phyloP scores from a whole-genome alignment of 2,888 invertebrate species.

The Leptinotarsa tumamoca region DNA sequence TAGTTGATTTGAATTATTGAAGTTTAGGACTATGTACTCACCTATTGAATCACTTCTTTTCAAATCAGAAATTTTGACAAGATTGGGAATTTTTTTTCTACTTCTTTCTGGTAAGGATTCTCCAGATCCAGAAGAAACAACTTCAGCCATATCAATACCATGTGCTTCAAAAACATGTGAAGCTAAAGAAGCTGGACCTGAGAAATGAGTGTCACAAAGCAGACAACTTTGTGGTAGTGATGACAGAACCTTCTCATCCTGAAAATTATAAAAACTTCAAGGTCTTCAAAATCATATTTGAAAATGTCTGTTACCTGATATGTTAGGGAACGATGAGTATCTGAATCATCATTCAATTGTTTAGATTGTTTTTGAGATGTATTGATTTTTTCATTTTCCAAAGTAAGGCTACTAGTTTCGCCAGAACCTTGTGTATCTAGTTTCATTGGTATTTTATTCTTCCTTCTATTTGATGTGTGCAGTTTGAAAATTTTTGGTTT shows the following conservation, averaged over 20 bases:
- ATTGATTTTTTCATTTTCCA: conserved; percentile 12
- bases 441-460: conserved; percentile 64
- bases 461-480: conserved; percentile 60
- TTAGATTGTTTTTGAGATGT: not conserved
- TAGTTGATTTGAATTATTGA: not conserved
- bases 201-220: conserved; percentile 69
- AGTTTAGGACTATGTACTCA: conserved; percentile 34
- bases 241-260: conserved; percentile 40
- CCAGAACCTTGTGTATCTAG: conserved; percentile 48
- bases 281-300: not conserved
- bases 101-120: conserved; percentile 51
- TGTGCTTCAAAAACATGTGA: conserved; percentile 69
- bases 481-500: conserved; percentile 59
- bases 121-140: conserved; percentile 49
- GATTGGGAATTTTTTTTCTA: conserved; percentile 62
- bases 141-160: conserved; percentile 67
- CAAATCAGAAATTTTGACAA: conserved; percentile 64
- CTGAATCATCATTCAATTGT: not conserved
- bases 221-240: conserved; percentile 67
- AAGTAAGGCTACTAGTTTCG: conserved; percentile 20
- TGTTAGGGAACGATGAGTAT: conserved; percentile 7
- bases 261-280: conserved; percentile 21
- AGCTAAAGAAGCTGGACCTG: conserved; percentile 66
- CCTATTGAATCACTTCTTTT: conserved; percentile 54
- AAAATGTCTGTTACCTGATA: conserved; percentile 16